Percentiles rank a stretch among this genome's conserved stretches.
Evolutionary conservation across 2,797 vertebrate genomes (phyloP).

Genomic region (Spondyliosoma cantharus): DNA sequence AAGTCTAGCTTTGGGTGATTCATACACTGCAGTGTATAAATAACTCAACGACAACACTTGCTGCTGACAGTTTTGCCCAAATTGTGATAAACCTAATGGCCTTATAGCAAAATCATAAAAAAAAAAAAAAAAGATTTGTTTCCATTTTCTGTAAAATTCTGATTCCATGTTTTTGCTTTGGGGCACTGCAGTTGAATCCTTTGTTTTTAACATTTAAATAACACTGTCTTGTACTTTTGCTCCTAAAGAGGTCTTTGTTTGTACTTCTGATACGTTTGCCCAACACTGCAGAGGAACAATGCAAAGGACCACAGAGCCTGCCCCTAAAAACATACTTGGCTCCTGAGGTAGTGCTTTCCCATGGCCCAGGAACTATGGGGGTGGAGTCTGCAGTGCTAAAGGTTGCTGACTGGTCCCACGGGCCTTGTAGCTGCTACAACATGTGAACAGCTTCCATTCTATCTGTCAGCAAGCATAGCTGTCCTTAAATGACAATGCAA

Average conservation of each 20-base stretch:
- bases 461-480: not conserved
- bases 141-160: not conserved
- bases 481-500: constrained; percentile 8
- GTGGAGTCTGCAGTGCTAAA: constrained; percentile 31
- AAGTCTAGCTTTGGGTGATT: constrained; percentile 7
- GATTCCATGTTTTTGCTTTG: not conserved
- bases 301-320: not conserved
- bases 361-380: not conserved
- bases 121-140: not conserved
- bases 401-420: constrained; percentile 7
- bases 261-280: not conserved
- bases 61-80: not conserved
- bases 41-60: not conserved
- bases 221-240: not conserved
- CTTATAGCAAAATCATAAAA: not conserved
- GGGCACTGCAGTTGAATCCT: not conserved
- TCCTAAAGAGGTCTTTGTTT: not conserved
- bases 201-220: not conserved
- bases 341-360: not conserved
- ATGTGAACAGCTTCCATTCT: constrained; percentile 23
- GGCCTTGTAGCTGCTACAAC: constrained; percentile 8
- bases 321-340: constrained; percentile 8
- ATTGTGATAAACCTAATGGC: not conserved
- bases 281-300: constrained; percentile 7
- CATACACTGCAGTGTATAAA: not conserved